Base-by-base conservation (phyloP, 1,140 invertebrate species). In the Sitobion miscanthi region DNA sequence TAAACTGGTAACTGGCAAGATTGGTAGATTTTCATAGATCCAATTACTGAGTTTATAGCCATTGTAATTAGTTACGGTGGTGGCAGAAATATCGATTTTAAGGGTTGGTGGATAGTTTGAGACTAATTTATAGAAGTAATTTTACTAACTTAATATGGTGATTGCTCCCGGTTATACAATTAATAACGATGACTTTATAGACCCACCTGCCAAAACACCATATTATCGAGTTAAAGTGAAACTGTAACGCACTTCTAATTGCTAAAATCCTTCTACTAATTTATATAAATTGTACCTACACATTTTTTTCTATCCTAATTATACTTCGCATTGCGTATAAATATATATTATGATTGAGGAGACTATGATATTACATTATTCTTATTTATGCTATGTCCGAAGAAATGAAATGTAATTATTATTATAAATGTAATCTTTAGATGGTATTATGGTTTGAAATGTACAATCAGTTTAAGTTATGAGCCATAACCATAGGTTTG, bases 51-150 rank as follows among this genome's bases (percentile, higher is more conserved):
- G 62, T 6, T 77, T 77, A n/a, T 77, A 77, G n/a, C 14, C 30
- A 77, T 77, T 77, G 30, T 17, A 77, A 77, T 77, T 77, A 77
- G 62, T 77, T 77, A 14, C n/a, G n/a, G 17, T 77, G 62, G 62
- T 77, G n/a, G 62, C 14, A 77, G 62, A 77, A 77, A n/a, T 77
- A 77, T 42, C 83, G 83, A 85, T 45, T 85, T 85, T 30, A 85
- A 45, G 38, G 21, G 8, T 2, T 83, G 20, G 38, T 23, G 42
- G 20, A 42, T 85, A 45, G 83, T 85, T 85, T 85, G 38, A 45
- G 42, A 11, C 23, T 85, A 25, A 85, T 45, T 85, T 45, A 30
- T 45, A 42, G 21, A 8, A 45, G 23, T 85, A 85, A 42, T 85
- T 17, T 77, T 85, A 85, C 83, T 25, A 42, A 85, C 42, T 85